phyloP scores from a whole-genome alignment of 2,113 vertebrate genomes.

The Myanophis thanlyinensis region DNA sequence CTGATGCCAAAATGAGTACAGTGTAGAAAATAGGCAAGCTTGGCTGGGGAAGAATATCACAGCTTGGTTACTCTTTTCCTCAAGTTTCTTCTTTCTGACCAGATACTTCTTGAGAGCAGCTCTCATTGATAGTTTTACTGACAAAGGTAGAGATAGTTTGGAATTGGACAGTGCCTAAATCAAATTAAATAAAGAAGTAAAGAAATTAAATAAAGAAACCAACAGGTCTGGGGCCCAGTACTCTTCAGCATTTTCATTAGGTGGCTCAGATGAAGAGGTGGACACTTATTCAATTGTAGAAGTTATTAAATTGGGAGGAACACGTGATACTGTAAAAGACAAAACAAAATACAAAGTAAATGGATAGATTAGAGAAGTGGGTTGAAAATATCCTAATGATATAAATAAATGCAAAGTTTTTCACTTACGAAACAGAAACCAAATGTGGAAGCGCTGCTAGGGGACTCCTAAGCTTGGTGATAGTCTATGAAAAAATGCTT shows the following conservation, averaged over 20 bases:
- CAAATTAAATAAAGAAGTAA: background rate
- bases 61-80: background rate
- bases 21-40: background rate
- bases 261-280: background rate
- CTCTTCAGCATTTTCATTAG: background rate
- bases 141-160: background rate
- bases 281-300: background rate
- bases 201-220: background rate
- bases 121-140: background rate
- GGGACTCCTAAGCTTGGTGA: background rate
- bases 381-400: background rate
- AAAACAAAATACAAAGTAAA: background rate
- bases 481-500: background rate
- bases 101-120: background rate
- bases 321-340: background rate
- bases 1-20: background rate
- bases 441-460: background rate
- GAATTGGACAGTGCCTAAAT: background rate
- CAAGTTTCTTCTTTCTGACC: background rate
- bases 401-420: background rate
- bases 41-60: background rate
- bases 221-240: background rate
- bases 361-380: background rate
- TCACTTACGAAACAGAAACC: background rate
- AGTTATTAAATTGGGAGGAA: background rate